Evolutionary conservation across 2,113 vertebrate genomes (phyloP).

Genomic region (Perccottus glenii): DNA sequence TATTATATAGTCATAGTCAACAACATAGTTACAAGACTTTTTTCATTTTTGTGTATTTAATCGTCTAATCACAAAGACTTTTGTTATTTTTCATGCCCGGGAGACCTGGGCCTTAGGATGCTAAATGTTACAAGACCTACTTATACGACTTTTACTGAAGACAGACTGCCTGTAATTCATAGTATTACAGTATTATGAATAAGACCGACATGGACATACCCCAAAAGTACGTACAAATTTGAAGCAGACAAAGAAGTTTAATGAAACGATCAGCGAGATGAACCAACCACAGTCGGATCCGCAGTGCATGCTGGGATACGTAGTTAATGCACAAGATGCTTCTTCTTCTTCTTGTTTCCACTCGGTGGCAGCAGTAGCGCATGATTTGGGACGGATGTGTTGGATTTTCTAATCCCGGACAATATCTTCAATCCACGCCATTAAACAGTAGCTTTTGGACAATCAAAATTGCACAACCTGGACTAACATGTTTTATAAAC

Average conservation of each 20-base stretch:
- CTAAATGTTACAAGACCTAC: not conserved
- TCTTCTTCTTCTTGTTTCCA: conserved; percentile 9
- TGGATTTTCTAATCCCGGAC: too few species aligned
- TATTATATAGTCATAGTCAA: too few species aligned
- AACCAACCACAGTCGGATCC: conserved; percentile 15
- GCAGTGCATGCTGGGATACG: conserved; percentile 53
- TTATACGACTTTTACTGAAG: not conserved
- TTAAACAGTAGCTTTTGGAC: too few species aligned
- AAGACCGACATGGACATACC: conserved; percentile 34
- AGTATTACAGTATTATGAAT: not conserved
- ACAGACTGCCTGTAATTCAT: not conserved
- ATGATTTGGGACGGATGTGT: too few species aligned
- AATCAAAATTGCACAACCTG: too few species aligned
- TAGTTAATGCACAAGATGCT: not conserved
- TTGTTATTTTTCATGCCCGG: too few species aligned
- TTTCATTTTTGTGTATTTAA: too few species aligned
- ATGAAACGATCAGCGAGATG: conserved; percentile 14
- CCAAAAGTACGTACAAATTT: not conserved
- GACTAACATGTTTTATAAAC: too few species aligned
- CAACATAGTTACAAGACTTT: too few species aligned
- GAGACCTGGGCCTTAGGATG: too few species aligned
- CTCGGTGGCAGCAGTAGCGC: conserved; percentile 44
- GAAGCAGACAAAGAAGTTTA: conserved; percentile 14
- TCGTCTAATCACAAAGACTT: too few species aligned
- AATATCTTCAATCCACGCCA: too few species aligned